Evolutionary conservation across 2,797 vertebrate species (phyloP), one percentile per base, ranked within the genome.

Genomic region (Nannoperca australis): DNA sequence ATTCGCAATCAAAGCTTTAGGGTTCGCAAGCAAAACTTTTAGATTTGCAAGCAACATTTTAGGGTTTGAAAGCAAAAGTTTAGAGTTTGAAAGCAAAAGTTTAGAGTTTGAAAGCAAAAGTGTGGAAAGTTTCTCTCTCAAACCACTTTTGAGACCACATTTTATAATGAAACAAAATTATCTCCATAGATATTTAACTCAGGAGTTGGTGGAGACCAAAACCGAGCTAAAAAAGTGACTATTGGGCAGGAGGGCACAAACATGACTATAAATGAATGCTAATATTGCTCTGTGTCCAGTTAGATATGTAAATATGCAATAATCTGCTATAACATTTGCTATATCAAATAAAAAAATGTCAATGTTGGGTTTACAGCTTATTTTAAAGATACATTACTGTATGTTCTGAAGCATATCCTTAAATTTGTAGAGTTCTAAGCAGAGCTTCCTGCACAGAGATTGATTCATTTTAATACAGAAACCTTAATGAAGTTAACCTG

Each of bases 401-500:
- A 49, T 49, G 8, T 18, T 55, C 27, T 54, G 51, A 17, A 54
- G 15, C 53, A 15, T 30, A 30, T 30, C 14, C 14, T 54, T 54
- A 60, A 42, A 5, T 60, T 7, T 59, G 15, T 32, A 13, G 9
- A 27, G 17, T 45, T 17, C 15, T 45, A 45, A 44, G 42, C 42
- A 44, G 42, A 44, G 42, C 14, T 44, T 44, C 59, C 70, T 72
- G 49, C 3, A 18, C 5, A 61, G 24, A 53, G 17, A 62, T 63
- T 9, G 50, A 50, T 62, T 42, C 1, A 62, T 55, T 45, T 55
- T 13, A 9, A 45, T 24, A 55, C 18, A 24, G 64, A 44, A 45
- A 55, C 15, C 20, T 24, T 45, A 55, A 64, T 47, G 36, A 38
- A 64, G 70, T 73, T 45, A 27, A 55, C 2, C 17, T 56, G 50